Percentiles rank a stretch among this genome's conserved stretches.
These are phyloP conservation scores for Phymastichus coffea DNA, from an alignment of 1,140 invertebrate genomes.

Conservation along the genomic window DNA sequence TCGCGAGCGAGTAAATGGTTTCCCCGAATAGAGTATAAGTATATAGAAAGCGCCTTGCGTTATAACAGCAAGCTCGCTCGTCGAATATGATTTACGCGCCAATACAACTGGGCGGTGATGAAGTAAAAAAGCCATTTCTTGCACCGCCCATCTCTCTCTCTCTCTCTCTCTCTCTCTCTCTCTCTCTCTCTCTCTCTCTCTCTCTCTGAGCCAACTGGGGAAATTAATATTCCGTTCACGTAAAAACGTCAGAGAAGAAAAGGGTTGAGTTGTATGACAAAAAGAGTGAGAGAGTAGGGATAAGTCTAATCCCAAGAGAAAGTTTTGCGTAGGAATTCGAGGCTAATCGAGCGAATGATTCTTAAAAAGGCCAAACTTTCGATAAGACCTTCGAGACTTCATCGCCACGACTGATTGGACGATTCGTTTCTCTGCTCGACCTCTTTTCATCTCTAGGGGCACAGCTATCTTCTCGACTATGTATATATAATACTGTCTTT, in stretches of 20 bases:
- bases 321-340: too few relatives aligned
- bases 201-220: slow-evolving; percentile 1
- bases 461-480: too few relatives aligned
- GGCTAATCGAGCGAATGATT: slow-evolving; percentile 45
- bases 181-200: background rate
- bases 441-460: too few relatives aligned
- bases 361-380: slow-evolving; percentile 32
- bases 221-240: slow-evolving; percentile 31
- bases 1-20: slow-evolving; percentile 9
- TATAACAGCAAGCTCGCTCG: too few relatives aligned
- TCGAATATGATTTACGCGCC: slow-evolving; percentile 45
- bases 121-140: slow-evolving; percentile 41
- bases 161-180: background rate
- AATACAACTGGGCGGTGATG: slow-evolving; percentile 45
- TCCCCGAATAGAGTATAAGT: background rate
- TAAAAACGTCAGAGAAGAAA: too few relatives aligned
- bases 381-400: slow-evolving; percentile 31
- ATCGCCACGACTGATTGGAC: slow-evolving; percentile 47
- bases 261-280: too few relatives aligned
- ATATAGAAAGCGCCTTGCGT: slow-evolving; percentile 22
- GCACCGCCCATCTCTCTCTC: background rate
- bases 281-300: too few relatives aligned
- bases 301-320: too few relatives aligned
- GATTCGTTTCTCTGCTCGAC: slow-evolving; percentile 38
- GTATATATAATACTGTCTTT: background rate